Evolutionary conservation across 2,888 invertebrate genomes (phyloP), one percentile per base, ranked within the genome.

Genomic region (Stenolophus ochropezus): DNA sequence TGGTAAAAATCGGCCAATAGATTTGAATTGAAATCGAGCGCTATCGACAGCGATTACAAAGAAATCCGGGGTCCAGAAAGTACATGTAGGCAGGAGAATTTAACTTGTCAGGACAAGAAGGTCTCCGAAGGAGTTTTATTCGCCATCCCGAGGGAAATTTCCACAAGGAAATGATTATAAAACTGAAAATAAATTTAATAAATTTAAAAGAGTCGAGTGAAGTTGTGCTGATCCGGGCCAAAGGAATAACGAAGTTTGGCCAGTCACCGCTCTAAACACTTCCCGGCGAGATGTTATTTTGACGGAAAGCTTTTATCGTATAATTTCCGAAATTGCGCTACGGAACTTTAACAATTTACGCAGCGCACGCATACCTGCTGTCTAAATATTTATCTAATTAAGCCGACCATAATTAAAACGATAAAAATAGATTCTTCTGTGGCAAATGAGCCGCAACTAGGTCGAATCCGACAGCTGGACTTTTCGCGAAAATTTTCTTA

Each of bases 131-230:
- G 77, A 77, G 77, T 77, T 77, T 77, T 77, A 77, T 77, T 47
- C 33, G 42, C 14, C 2, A 14, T 27, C 77, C 42, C 77, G 4
- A 2, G 77, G 77, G 77, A 77, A 77, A 77, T 77, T 77, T 61
- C n/a, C 42, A 61, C 47, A 42, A n/a, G 77, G 47, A 77, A 77
- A 77, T 77, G 77, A 77, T 77, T 77, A 77, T 77, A 77, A 77
- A 77, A 58, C 77, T 61, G 77, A 42, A 76, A 77, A 77, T 77
- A 77, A 77, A 77, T 77, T 77, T 77, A 53, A 77, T 61, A 77
- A 61, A 77, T 61, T 77, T 58, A 73, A 73, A 73, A 73, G 73
- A 69, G 42, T 33, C 42, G 69, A 47, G 61, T 61, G 61, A 61
- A 61, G 61, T 61, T 61, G 4, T 14, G 8, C 16, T 6, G 33